Percentiles rank a stretch among this genome's conserved stretches.
These are phyloP conservation scores for Natator depressus DNA, from an alignment of 2,113 vertebrate genomes.

Conservation along the genomic window DNA sequence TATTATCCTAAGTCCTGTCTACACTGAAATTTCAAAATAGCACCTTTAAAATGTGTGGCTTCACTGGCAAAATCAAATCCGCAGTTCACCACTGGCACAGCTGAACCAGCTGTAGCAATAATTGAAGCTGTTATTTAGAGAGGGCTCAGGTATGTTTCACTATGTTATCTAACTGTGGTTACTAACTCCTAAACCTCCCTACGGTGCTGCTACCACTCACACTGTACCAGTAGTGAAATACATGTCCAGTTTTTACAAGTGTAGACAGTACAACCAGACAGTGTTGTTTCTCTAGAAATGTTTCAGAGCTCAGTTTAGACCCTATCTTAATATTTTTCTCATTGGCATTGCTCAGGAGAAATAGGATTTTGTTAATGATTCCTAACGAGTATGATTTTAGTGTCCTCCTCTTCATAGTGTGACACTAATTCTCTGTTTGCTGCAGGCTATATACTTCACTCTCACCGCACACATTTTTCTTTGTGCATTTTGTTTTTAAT, in stretches of 20 bases:
- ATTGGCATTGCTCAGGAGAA: not conserved
- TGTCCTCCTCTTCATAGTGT: constrained; percentile 39
- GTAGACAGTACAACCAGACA: not conserved
- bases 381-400: not conserved
- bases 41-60: not conserved
- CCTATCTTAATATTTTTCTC: not conserved
- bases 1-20: not conserved
- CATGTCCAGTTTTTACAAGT: not conserved
- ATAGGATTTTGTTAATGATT: not conserved
- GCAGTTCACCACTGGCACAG: fast-evolving
- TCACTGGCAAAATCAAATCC: not conserved
- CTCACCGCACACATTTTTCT: not conserved
- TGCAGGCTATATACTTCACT: constrained; percentile 23
- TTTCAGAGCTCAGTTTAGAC: not conserved
- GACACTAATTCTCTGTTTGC: constrained; percentile 45
- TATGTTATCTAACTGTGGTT: not conserved
- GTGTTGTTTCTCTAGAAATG: not conserved
- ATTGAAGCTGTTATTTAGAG: not conserved
- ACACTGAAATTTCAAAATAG: not conserved
- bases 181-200: not conserved
- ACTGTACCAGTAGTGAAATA: fast-evolving
- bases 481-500: constrained; percentile 8
- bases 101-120: not conserved
- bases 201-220: not conserved
- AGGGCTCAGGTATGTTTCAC: not conserved